Conservation (phyloP, 2,113 vertebrate genomes). For the Dendropsophus ebraccatus region DNA sequence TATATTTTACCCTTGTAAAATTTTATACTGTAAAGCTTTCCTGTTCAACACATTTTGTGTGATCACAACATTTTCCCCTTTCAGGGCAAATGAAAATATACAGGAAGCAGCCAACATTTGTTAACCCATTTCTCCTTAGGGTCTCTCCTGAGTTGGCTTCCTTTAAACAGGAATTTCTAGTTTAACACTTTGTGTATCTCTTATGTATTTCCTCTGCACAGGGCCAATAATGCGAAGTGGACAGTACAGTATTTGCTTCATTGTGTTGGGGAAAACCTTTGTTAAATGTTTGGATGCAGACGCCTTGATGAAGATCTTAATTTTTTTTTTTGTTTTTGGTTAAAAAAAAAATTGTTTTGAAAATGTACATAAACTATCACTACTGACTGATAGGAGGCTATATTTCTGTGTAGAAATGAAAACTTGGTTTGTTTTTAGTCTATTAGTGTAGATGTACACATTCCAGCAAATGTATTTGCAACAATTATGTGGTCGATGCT, state of each 20-base stretch:
- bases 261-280: conserved; percentile 99
- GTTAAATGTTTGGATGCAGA: conserved; percentile 99
- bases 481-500: conserved; percentile 94
- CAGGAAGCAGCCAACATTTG: conserved; percentile 79
- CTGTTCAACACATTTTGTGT: conserved; percentile 67
- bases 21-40: conserved; percentile 68
- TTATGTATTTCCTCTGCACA: conserved; percentile 99
- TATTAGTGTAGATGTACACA: conserved; percentile 96
- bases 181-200: conserved; percentile 99
- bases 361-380: conserved; percentile 92
- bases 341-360: conserved; percentile 81
- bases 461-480: conserved; percentile 99
- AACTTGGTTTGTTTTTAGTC: conserved; percentile 97
- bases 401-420: conserved; percentile 96
- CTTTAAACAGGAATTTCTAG: conserved; percentile 83
- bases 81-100: conserved; percentile 87
- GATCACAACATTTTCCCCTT: conserved; percentile 73
- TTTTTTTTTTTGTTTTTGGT: conserved; percentile 89
- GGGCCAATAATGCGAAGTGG: conserved; percentile 99
- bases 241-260: conserved; percentile 99
- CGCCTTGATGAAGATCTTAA: conserved; percentile 99
- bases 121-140: conserved; percentile 89
- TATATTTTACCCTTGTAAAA: conserved; percentile 67
- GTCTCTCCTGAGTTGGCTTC: conserved; percentile 83
- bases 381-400: conserved; percentile 91